Conservation (phyloP, 2,888 invertebrate genomes). For the Neuroscelio doddi region DNA sequence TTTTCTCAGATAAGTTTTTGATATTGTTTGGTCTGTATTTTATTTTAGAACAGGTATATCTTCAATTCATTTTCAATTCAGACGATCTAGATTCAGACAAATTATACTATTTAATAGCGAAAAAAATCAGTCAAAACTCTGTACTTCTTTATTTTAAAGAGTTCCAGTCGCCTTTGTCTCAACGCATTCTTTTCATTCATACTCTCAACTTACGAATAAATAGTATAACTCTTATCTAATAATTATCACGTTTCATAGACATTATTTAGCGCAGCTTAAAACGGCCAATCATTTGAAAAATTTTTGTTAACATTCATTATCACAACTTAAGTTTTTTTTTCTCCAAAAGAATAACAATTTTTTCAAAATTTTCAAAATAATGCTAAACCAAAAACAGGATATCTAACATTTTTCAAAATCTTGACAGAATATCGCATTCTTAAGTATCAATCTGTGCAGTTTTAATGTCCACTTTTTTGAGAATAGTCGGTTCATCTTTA, state of each 20-base stretch:
- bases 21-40: not conserved
- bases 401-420: not conserved
- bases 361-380: too few relatives aligned
- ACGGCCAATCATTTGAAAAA: too few relatives aligned
- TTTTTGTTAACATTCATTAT: too few relatives aligned
- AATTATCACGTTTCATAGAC: not conserved
- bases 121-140: not conserved
- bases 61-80: not conserved
- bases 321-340: too few relatives aligned
- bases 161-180: too few relatives aligned
- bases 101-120: not conserved
- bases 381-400: not conserved
- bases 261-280: not conserved
- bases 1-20: not conserved
- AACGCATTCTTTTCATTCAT: not conserved
- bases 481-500: constrained; percentile 82
- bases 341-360: too few relatives aligned
- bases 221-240: not conserved
- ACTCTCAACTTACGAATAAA: not conserved
- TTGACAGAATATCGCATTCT: constrained; percentile 25
- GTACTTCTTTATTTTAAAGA: too few relatives aligned
- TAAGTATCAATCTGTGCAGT: constrained; percentile 64
- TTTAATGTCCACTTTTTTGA: constrained; percentile 72
- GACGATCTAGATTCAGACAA: not conserved
- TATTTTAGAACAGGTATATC: not conserved